A percentile compares a stretch with the other conserved stretches of the same genome.
These are phyloP conservation scores for Battus philenor DNA, from an alignment of 1,140 invertebrate genomes.

Conservation along the genomic window DNA sequence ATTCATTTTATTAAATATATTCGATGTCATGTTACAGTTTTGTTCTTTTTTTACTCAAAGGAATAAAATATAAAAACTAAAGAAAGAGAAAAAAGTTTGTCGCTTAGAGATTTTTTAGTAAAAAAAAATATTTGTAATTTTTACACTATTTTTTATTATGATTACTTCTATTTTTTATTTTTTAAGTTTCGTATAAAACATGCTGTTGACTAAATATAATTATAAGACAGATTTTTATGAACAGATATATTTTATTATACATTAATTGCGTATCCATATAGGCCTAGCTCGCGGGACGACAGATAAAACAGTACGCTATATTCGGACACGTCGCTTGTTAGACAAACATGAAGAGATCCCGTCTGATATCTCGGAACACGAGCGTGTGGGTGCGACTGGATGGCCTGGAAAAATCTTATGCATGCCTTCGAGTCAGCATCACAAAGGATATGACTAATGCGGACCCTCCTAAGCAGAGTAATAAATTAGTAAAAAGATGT, in stretches of 20 bases:
- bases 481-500: slow-evolving; percentile 53
- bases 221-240: too few species aligned
- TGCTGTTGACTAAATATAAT: too few species aligned
- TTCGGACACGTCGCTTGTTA: slow-evolving; percentile 73
- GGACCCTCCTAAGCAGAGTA: slow-evolving; percentile 22
- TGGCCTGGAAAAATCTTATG: slow-evolving; percentile 28
- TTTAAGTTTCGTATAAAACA: neutral
- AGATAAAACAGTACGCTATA: slow-evolving; percentile 68
- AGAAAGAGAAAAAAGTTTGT: too few species aligned
- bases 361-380: slow-evolving; percentile 53
- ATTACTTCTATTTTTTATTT: too few species aligned
- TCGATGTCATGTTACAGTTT: too few species aligned
- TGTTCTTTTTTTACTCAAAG: too few species aligned
- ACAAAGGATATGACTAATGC: slow-evolving; percentile 48
- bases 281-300: slow-evolving; percentile 22
- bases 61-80: too few species aligned
- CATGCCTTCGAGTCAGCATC: slow-evolving; percentile 16
- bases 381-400: slow-evolving; percentile 51
- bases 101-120: too few species aligned
- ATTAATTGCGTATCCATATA: slow-evolving; percentile 35
- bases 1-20: too few species aligned
- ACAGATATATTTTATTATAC: too few species aligned
- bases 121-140: too few species aligned
- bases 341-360: slow-evolving; percentile 64
- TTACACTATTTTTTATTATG: too few species aligned